Evolutionary conservation across 1,140 invertebrate genomes (phyloP).

Genomic region (Drosophila varians): DNA sequence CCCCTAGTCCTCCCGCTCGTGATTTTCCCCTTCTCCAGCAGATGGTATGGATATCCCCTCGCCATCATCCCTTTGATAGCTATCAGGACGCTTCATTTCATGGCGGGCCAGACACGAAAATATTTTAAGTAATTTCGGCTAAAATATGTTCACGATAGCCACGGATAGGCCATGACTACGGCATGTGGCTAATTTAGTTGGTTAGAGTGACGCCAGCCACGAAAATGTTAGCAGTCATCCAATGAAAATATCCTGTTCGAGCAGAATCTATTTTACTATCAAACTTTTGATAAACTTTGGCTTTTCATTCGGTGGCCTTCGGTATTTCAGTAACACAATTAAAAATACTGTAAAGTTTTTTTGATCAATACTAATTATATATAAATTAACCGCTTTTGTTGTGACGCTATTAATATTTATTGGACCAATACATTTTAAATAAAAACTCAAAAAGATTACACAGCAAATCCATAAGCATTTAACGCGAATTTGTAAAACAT

Average conservation of each 20-base stretch:
- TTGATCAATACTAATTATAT: too few species aligned
- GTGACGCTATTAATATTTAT: too few species aligned
- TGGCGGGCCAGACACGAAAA: slow-evolving; percentile 47
- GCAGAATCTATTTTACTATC: background rate
- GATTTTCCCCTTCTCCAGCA: background rate
- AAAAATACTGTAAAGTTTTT: too few species aligned
- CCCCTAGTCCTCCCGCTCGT: slow-evolving; percentile 6
- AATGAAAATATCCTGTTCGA: slow-evolving; percentile 13
- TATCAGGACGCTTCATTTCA: slow-evolving; percentile 40
- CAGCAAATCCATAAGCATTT: background rate
- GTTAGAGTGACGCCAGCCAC: slow-evolving; percentile 1
- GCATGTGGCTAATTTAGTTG: slow-evolving; percentile 52
- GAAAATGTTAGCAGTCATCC: slow-evolving; percentile 30
- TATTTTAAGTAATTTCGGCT: slow-evolving; percentile 48
- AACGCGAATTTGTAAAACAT: background rate
- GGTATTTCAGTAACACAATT: too few species aligned
- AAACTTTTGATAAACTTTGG: background rate
- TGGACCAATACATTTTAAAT: background rate
- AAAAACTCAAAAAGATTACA: background rate
- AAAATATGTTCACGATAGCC: slow-evolving; percentile 50
- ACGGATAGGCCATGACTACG: slow-evolving; percentile 31
- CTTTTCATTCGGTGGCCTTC: too few species aligned
- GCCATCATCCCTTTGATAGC: slow-evolving; percentile 33
- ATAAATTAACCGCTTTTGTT: too few species aligned
- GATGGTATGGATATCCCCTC: background rate